A percentile compares a stretch with the other conserved stretches of the same genome.
These are phyloP conservation scores for Rhombomys opimus DNA, from an alignment of 2,113 vertebrate species.

Conservation along the genomic window DNA sequence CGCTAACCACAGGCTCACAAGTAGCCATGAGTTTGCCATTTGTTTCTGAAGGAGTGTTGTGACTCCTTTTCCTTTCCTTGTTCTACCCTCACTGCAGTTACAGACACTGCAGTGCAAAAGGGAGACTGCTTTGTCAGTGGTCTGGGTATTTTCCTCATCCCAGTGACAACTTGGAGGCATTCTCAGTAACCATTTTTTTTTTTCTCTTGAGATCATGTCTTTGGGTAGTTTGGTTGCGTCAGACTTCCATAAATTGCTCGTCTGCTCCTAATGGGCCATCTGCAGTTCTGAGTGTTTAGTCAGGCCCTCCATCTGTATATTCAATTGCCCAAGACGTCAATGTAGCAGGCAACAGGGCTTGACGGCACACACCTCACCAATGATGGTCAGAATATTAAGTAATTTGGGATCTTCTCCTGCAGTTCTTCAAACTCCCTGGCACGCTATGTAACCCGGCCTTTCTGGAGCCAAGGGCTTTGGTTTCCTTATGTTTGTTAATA, in stretches of 20 bases:
- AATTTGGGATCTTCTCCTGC: background rate
- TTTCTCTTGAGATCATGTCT: background rate
- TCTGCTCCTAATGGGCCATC: constrained; percentile 7
- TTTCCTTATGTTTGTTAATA: background rate
- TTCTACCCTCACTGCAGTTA: background rate
- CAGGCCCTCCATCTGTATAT: background rate
- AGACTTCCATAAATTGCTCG: constrained; percentile 12
- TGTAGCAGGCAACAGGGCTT: background rate
- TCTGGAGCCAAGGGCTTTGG: background rate
- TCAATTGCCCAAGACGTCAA: background rate
- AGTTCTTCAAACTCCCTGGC: background rate
- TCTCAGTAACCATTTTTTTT: constrained; percentile 4
- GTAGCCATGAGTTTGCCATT: background rate
- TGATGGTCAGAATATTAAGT: background rate
- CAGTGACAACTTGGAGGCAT: background rate
- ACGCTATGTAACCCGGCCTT: background rate
- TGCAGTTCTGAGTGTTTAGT: background rate
- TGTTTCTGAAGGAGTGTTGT: background rate
- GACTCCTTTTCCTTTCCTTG: background rate
- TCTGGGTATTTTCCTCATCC: background rate
- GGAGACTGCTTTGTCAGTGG: background rate
- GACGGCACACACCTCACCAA: background rate
- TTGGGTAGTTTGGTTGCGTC: constrained; percentile 6
- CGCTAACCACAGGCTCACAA: background rate
- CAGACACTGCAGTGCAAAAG: background rate